phyloP scores from a whole-genome alignment of 2,888 invertebrate species.

The Rhagonycha lutea region DNA sequence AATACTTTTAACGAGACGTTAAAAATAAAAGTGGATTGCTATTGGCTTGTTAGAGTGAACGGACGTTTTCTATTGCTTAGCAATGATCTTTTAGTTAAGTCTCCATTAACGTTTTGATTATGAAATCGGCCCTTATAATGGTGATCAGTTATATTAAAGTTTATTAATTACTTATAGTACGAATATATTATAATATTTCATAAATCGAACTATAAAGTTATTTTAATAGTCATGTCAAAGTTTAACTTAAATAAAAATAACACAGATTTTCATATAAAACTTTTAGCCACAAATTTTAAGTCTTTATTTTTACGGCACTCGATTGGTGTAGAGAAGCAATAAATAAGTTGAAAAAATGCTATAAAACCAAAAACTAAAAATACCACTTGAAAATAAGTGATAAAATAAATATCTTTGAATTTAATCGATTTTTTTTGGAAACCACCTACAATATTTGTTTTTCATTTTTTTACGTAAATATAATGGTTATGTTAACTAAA shows the following conservation, averaged over 20 bases:
- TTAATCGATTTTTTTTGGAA: not conserved
- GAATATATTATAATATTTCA: not conserved
- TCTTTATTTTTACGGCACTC: not conserved
- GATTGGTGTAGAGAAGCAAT: not conserved
- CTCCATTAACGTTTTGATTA: no score
- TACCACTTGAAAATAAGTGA: not conserved
- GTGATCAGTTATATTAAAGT: not conserved
- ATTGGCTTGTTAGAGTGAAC: no score
- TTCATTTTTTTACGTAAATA: no score
- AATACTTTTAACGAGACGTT: no score
- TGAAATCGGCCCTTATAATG: no score
- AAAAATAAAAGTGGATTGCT: no score
- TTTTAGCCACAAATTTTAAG: not conserved
- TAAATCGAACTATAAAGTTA: not conserved
- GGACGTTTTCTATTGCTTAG: no score
- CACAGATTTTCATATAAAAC: not conserved
- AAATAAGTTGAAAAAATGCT: not conserved
- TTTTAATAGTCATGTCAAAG: not conserved
- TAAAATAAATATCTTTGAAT: not conserved
- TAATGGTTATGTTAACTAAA: no score
- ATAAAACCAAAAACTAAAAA: not conserved
- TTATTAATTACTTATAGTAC: not conserved
- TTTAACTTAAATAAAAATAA: not conserved
- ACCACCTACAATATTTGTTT: not conserved
- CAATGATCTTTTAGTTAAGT: no score